Conservation (phyloP, 2,113 vertebrate species). For the Candoia aspera region DNA sequence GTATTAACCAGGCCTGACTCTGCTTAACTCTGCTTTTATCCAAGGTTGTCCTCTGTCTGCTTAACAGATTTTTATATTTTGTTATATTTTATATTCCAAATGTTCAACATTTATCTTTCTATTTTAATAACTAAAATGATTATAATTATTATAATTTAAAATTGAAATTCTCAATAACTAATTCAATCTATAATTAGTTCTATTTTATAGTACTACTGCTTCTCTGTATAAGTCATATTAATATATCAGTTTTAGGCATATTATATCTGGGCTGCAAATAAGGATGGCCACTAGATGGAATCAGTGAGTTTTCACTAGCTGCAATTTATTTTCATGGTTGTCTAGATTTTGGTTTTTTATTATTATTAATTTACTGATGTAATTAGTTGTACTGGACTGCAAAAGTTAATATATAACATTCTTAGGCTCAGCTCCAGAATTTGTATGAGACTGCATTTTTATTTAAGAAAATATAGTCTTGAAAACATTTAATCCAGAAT, state of each 20-base stretch:
- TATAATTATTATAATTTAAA: not conserved
- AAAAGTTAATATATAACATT: not conserved
- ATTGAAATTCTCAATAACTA: not conserved
- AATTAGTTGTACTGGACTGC: not conserved
- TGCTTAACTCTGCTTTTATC: not conserved
- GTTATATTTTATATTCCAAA: not conserved
- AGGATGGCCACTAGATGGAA: not conserved
- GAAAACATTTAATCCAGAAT: conserved; percentile 8
- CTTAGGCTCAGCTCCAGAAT: conserved; percentile 11
- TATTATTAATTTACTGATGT: not conserved
- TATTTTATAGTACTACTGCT: not conserved
- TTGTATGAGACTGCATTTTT: conserved; percentile 35
- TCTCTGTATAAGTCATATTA: not conserved
- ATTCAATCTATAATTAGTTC: not conserved
- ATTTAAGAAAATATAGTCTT: not conserved
- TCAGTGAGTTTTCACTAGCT: not conserved
- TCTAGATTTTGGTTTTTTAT: not conserved
- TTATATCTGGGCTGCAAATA: not conserved
- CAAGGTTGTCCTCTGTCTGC: not conserved
- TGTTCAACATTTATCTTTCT: not conserved
- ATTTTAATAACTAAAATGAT: not conserved
- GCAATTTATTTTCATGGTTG: not conserved
- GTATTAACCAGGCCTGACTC: not conserved
- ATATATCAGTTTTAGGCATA: not conserved
- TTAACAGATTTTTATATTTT: not conserved